Evolutionary conservation across 2,797 vertebrate species (phyloP).

Genomic region (Pseudochaenichthys georgianus): DNA sequence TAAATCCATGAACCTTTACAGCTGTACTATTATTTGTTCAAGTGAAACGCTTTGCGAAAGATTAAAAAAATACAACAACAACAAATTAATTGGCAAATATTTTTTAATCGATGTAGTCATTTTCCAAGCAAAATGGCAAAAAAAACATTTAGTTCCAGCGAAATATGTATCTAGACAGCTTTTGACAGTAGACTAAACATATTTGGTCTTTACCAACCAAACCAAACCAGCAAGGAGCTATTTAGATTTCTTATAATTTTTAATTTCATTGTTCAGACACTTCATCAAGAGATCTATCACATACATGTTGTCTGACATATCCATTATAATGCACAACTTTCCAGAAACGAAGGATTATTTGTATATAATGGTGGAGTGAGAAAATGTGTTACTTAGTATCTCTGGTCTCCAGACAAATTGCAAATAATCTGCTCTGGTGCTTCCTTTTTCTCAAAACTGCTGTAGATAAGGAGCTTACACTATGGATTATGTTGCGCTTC

Average conservation of each 20-base stretch:
- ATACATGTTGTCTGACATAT: neutral
- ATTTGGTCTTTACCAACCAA: neutral
- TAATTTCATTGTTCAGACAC: neutral
- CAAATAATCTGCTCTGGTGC: conserved; percentile 68
- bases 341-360: neutral
- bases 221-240: neutral
- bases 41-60: neutral
- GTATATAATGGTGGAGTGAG: neutral
- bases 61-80: neutral
- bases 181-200: neutral
- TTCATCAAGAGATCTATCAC: neutral
- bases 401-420: conserved; percentile 47
- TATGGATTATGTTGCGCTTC: conserved; percentile 79
- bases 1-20: neutral
- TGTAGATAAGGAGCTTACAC: conserved; percentile 82
- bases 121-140: neutral
- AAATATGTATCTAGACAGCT: neutral
- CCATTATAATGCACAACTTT: neutral
- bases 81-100: neutral
- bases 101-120: neutral
- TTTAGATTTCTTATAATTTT: neutral
- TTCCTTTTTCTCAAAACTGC: conserved; percentile 71
- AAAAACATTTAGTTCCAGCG: neutral
- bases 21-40: neutral
- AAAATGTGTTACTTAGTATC: conserved; percentile 2